phyloP scores from a whole-genome alignment of 2,888 invertebrate genomes.

The Callyntrura sp. region DNA sequence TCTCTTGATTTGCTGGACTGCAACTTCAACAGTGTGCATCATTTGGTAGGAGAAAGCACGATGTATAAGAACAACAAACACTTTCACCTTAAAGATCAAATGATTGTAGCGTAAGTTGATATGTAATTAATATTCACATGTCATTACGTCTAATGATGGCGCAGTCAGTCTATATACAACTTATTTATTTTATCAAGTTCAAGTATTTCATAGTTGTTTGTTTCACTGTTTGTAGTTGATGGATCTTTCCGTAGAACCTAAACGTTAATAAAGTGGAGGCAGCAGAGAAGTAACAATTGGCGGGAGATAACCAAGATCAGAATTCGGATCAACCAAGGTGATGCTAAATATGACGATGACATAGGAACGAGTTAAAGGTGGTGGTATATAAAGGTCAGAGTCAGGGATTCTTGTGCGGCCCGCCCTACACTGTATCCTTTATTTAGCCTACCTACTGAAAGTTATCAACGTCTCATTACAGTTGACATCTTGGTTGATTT shows the following conservation, averaged over 20 bases:
- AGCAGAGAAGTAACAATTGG: constrained; percentile 25
- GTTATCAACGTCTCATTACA: constrained; percentile 43
- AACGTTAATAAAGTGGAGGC: not conserved
- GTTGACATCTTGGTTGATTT: constrained; percentile 80
- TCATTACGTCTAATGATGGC: too few relatives aligned
- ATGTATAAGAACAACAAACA: too few relatives aligned
- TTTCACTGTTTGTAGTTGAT: not conserved
- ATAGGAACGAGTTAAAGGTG: constrained; percentile 26
- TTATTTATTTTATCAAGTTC: too few relatives aligned
- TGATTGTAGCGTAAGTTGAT: too few relatives aligned
- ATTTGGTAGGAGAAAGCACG: too few relatives aligned
- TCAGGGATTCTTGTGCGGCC: constrained; percentile 66
- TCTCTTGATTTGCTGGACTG: too few relatives aligned
- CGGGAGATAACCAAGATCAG: constrained; percentile 41
- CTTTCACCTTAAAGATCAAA: too few relatives aligned
- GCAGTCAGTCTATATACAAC: too few relatives aligned
- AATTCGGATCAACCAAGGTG: constrained; percentile 78
- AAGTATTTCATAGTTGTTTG: too few relatives aligned
- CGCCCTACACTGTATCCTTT: constrained; percentile 68
- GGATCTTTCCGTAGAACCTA: not conserved
- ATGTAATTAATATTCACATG: too few relatives aligned
- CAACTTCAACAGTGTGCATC: too few relatives aligned
- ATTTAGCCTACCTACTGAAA: constrained; percentile 58
- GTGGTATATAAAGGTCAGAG: constrained; percentile 72
- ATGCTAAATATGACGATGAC: constrained; percentile 29